Base-by-base conservation (phyloP, 1,140 invertebrate species). In the Drosophila pachea region DNA sequence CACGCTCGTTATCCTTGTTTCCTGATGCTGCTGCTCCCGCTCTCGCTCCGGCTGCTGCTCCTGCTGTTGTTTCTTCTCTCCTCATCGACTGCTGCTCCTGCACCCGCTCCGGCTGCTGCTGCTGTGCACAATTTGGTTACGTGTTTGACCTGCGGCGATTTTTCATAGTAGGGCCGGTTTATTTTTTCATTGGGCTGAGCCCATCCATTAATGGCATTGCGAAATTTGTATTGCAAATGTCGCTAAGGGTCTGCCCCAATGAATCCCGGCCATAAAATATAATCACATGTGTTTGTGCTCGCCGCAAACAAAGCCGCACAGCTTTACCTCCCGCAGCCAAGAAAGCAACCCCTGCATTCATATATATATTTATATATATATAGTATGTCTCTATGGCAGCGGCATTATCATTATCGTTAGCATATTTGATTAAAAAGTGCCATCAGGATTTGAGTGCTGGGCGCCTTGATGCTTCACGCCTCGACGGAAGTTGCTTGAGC, bases 351-450 rank as follows among this genome's bases (percentile, higher is more conserved):
- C n/a, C n/a, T n/a, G n/a, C n/a, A n/a, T n/a, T n/a, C n/a, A n/a
- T n/a, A 22, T 3, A 22, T 3, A 22, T 3, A 22, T 22, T 2
- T 22, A 22, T 22, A 22, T 22, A 22, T 22, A 22, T 22, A 22
- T 22, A 22, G 22, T 22, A 22, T 22, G 22, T 22, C 22, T 22
- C 22, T 22, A 22, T 22, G 22, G 22, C 22, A 22, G 22, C 22
- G 22, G 68, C 73, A 78, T 81, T 22, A 54, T 43, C 40, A 65
- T 69, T 79, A 81, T 75, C 79, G 81, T 84, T 84, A 86, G 81
- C 81, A 84, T 84, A 86, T 86, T 84, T 84, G 79, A 84, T 84
- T 84, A 86, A 84, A 83, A 84, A 84, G 76, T 84, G 81, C 86
- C 81, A 84, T 84, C 86, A 84, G 79, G 68, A 72, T 63, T 40